Evolutionary conservation across 2,797 vertebrate species (phyloP).

Genomic region (Pagetopsis macropterus): DNA sequence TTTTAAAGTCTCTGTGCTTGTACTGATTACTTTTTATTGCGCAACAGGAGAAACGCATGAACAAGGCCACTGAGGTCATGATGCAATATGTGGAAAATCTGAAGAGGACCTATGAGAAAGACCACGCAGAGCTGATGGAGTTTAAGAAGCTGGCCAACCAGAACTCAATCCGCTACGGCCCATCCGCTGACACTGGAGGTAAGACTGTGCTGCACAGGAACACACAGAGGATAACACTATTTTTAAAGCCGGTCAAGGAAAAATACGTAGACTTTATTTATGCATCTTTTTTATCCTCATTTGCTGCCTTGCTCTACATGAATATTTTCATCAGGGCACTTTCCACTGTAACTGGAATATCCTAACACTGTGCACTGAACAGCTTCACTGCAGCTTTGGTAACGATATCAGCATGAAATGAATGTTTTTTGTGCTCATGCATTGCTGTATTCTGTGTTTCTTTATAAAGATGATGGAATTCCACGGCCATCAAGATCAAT

Average conservation of each 20-base stretch:
- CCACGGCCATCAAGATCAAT: constrained; percentile 92
- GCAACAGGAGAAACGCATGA: constrained; percentile 97
- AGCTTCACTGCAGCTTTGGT: constrained; percentile 7
- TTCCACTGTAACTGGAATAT: constrained; percentile 2
- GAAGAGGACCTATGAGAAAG: constrained; percentile 98
- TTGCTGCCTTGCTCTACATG: neutral
- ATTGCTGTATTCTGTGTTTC: constrained; percentile 21
- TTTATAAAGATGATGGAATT: constrained; percentile 91
- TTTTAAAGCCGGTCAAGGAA: constrained; percentile 5
- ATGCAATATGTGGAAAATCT: constrained; percentile 99
- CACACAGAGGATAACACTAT: constrained; percentile 3
- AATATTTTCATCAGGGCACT: neutral
- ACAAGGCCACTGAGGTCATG: constrained; percentile 98
- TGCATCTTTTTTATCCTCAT: neutral
- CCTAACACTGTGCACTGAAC: neutral
- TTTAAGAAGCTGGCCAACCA: constrained; percentile 98
- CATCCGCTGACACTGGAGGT: constrained; percentile 87
- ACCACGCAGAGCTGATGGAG: constrained; percentile 96
- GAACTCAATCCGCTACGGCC: constrained; percentile 93
- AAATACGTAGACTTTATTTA: constrained; percentile 4
- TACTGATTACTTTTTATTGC: constrained; percentile 17
- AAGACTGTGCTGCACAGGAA: constrained; percentile 13
- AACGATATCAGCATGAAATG: neutral
- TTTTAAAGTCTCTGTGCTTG: neutral
- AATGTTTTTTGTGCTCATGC: neutral